Percentiles rank a stretch among this genome's conserved stretches.
Conservation (phyloP, 2,113 vertebrate species). For the Lepus europaeus region DNA sequence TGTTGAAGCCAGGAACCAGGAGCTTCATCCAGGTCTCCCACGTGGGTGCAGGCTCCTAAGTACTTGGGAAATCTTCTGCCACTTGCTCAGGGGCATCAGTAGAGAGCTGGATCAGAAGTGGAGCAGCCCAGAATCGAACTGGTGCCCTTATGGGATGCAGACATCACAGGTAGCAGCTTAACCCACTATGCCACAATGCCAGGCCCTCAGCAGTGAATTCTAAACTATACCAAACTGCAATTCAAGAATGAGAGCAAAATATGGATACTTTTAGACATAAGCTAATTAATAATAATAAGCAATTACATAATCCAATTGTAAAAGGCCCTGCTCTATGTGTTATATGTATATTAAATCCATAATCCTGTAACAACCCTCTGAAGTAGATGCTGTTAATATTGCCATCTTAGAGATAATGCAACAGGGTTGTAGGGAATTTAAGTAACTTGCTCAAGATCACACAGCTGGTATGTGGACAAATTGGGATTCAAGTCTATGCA, state of each 20-base stretch:
- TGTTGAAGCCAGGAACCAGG: too few relatives aligned
- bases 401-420: background rate
- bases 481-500: background rate
- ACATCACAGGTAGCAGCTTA: too few relatives aligned
- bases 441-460: background rate
- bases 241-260: conserved; percentile 47
- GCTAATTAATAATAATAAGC: conserved; percentile 17
- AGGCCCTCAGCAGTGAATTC: too few relatives aligned
- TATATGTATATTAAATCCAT: conserved; percentile 32
- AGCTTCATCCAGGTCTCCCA: too few relatives aligned
- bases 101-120: too few relatives aligned
- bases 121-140: too few relatives aligned
- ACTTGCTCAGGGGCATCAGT: too few relatives aligned
- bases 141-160: too few relatives aligned
- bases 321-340: background rate
- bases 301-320: conserved; percentile 18
- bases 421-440: background rate
- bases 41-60: too few relatives aligned
- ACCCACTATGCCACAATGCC: too few relatives aligned
- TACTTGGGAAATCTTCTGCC: too few relatives aligned
- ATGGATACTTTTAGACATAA: background rate
- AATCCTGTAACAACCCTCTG: background rate
- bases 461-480: background rate
- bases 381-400: conserved; percentile 8
- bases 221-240: background rate